Conservation (phyloP, 2,888 invertebrate species). For the Myopa testacea region DNA sequence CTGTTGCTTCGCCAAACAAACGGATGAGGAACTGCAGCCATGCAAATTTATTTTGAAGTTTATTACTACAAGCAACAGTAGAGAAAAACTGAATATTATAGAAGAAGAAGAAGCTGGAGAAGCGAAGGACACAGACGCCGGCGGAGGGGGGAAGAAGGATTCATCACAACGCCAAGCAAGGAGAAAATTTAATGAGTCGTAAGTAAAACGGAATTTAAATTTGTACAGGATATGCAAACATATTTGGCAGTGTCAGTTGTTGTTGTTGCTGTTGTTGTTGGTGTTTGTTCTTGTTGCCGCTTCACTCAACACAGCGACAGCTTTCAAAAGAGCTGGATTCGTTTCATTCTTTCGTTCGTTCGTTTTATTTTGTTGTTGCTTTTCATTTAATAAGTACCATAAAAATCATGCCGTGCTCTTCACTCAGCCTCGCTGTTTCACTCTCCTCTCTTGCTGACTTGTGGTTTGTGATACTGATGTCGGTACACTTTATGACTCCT, state of each 20-base stretch:
- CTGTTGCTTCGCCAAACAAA: slow-evolving; percentile 50
- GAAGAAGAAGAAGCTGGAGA: not conserved
- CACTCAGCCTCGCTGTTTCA: not conserved
- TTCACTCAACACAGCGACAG: not conserved
- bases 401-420: slow-evolving; percentile 4
- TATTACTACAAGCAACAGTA: slow-evolving; percentile 3
- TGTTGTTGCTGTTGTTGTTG: slow-evolving; percentile 3
- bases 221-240: slow-evolving; percentile 28
- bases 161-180: slow-evolving; percentile 49
- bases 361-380: not conserved
- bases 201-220: slow-evolving; percentile 49
- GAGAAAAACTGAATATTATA: not conserved
- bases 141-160: slow-evolving; percentile 36
- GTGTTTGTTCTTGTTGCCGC: not conserved
- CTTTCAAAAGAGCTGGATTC: not conserved
- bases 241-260: slow-evolving; percentile 24
- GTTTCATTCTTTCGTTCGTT: not conserved
- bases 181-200: slow-evolving; percentile 52
- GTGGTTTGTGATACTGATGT: not conserved
- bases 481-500: no score
- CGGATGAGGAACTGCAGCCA: not conserved
- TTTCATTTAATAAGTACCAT: slow-evolving; percentile 27
- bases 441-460: not conserved
- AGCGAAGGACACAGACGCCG: not conserved
- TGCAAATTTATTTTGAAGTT: slow-evolving; percentile 33